Percentiles rank a stretch among this genome's conserved stretches.
phyloP scores from a whole-genome alignment of 2,113 vertebrate genomes.

The Cottus gobio region DNA sequence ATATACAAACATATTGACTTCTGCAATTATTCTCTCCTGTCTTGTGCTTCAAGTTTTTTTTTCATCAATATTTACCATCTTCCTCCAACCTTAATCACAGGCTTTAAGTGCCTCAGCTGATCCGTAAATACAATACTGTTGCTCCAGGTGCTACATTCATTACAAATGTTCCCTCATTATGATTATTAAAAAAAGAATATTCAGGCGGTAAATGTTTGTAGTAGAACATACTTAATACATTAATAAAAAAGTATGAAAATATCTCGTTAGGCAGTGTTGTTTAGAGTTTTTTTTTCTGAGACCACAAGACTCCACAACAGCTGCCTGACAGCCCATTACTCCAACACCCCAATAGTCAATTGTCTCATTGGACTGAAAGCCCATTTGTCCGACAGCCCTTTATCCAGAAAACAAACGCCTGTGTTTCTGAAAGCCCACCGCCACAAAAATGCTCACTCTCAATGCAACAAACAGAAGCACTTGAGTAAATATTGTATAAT shows the following conservation, averaged over 20 bases:
- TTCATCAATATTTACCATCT: background rate
- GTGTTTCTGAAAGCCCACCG: too few species aligned
- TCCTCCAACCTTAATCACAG: background rate
- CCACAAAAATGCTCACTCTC: too few species aligned
- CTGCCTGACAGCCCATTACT: background rate
- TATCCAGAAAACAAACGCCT: too few species aligned
- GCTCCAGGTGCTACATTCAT: background rate
- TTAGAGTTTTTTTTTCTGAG: background rate
- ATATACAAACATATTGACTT: background rate
- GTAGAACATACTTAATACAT: background rate
- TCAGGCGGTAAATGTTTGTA: background rate
- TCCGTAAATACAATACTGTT: too few species aligned
- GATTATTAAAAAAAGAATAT: background rate
- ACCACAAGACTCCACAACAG: background rate
- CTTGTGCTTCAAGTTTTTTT: background rate
- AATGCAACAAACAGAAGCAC: too few species aligned
- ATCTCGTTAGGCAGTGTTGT: background rate
- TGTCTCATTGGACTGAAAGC: too few species aligned
- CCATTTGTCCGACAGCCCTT: too few species aligned
- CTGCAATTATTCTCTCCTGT: background rate
- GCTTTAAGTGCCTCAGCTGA: background rate
- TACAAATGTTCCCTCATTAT: background rate
- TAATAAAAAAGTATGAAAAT: background rate
- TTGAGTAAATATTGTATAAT: too few species aligned
- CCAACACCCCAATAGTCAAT: background rate